These are phyloP conservation scores for Halocynthia roretzi DNA, from an alignment of 23 tunicate species.

Conservation along the genomic window DNA sequence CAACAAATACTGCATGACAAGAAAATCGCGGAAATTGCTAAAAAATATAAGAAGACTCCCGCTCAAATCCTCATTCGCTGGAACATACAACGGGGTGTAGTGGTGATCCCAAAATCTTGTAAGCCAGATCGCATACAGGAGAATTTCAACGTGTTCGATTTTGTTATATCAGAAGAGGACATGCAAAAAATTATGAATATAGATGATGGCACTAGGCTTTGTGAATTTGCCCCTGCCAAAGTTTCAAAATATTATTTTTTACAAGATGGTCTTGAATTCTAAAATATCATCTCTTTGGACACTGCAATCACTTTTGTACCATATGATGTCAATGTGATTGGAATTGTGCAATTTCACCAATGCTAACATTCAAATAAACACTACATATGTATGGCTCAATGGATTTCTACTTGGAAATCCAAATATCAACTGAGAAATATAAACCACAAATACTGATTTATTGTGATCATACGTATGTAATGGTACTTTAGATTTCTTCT, in stretches of 20 bases:
- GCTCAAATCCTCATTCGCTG: constrained; percentile 73
- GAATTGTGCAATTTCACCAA: not conserved
- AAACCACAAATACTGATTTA: no score
- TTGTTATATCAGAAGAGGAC: constrained; percentile 29
- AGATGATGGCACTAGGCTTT: constrained; percentile 1
- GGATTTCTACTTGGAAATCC: no score
- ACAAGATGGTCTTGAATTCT: constrained; percentile 11
- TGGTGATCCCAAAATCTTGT: constrained; percentile 55
- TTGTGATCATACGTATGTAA: no score
- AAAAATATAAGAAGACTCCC: constrained; percentile 33
- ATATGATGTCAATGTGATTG: not conserved
- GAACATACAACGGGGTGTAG: constrained; percentile 37
- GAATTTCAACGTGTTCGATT: constrained; percentile 54
- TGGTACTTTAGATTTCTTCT: no score
- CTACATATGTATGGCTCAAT: no score
- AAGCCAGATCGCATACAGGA: constrained; percentile 34
- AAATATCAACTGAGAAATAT: no score
- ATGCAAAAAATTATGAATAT: constrained; percentile 6
- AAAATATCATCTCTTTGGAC: not conserved
- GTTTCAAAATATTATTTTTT: constrained; percentile 9
- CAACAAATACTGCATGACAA: constrained; percentile 33
- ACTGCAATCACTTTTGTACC: not conserved
- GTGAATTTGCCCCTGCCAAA: not conserved
- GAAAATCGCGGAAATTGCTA: constrained; percentile 34
- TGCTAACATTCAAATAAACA: no score